These are phyloP conservation scores for Dipodomys merriami DNA, from an alignment of 2,113 vertebrate species.

Conservation along the genomic window DNA sequence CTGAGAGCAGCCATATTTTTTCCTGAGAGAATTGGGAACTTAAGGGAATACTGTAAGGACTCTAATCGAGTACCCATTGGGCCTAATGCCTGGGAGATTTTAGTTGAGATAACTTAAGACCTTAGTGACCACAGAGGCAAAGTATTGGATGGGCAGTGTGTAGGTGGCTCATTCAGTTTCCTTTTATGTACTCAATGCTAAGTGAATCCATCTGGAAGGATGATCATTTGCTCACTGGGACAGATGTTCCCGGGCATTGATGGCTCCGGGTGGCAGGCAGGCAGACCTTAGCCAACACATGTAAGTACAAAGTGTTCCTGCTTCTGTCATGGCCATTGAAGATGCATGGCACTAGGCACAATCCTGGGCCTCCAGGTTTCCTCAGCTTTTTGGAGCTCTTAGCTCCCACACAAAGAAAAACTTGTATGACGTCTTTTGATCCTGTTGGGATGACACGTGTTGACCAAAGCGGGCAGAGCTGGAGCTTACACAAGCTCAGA, in stretches of 20 bases:
- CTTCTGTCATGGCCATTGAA: not conserved
- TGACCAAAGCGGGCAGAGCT: not conserved
- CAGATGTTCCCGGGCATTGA: conserved; percentile 40
- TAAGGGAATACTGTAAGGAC: not conserved
- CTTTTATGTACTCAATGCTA: not conserved
- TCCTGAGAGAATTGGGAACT: conserved; percentile 17
- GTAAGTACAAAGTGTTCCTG: not conserved
- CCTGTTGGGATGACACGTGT: not conserved
- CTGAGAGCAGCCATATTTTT: not conserved
- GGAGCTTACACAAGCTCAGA: not conserved
- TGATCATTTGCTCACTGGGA: conserved; percentile 23
- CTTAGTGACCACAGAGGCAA: not conserved
- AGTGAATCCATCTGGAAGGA: conserved; percentile 32
- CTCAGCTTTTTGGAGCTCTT: not conserved
- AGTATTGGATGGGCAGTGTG: not conserved
- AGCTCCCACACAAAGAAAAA: not conserved
- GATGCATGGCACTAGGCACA: not conserved
- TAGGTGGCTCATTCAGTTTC: not conserved
- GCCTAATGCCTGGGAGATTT: not conserved
- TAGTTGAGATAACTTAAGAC: not conserved
- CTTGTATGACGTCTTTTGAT: not conserved
- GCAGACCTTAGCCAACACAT: not conserved
- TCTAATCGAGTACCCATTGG: not conserved
- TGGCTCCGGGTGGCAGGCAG: conserved; percentile 22
- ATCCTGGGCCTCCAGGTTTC: not conserved